Conservation (phyloP, 2,113 vertebrate genomes). For the Psephotus haematonotus region DNA sequence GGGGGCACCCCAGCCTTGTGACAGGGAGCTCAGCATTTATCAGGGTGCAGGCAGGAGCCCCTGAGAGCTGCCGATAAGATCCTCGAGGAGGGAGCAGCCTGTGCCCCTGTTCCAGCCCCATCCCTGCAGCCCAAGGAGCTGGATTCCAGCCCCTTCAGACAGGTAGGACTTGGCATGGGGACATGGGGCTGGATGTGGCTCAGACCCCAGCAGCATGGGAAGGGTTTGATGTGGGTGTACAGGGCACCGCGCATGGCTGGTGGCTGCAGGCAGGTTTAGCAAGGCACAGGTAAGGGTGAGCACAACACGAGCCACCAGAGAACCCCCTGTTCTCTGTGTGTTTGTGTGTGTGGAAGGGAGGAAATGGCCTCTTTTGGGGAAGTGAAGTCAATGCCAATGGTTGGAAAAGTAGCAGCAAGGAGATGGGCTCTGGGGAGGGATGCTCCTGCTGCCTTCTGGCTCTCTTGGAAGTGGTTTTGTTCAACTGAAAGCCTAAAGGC, state of each 20-base stretch:
- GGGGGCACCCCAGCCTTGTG: rapidly evolving
- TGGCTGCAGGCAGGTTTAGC: not conserved
- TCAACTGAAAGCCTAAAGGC: not conserved
- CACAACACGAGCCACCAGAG: rapidly evolving
- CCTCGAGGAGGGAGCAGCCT: not conserved
- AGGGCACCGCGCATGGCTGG: rapidly evolving
- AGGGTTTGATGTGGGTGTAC: not conserved
- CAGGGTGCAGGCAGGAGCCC: not conserved
- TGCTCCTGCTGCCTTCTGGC: not conserved
- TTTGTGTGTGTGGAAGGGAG: not conserved
- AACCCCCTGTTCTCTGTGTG: not conserved
- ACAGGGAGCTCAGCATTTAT: not conserved
- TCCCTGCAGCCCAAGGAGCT: not conserved
- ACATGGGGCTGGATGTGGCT: not conserved
- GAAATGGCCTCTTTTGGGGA: not conserved
- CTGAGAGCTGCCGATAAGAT: constrained; percentile 24
- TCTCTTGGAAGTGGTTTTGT: not conserved
- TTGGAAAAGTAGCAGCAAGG: not conserved
- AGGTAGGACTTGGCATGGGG: not conserved
- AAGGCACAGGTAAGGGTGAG: no score
- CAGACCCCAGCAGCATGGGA: rapidly evolving
- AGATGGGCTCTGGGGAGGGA: not conserved
- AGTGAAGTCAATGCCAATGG: not conserved
- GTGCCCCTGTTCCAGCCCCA: not conserved
- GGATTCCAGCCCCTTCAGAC: not conserved